phyloP scores from a whole-genome alignment of 2,113 vertebrate species.

The Scophthalmus maximus region DNA sequence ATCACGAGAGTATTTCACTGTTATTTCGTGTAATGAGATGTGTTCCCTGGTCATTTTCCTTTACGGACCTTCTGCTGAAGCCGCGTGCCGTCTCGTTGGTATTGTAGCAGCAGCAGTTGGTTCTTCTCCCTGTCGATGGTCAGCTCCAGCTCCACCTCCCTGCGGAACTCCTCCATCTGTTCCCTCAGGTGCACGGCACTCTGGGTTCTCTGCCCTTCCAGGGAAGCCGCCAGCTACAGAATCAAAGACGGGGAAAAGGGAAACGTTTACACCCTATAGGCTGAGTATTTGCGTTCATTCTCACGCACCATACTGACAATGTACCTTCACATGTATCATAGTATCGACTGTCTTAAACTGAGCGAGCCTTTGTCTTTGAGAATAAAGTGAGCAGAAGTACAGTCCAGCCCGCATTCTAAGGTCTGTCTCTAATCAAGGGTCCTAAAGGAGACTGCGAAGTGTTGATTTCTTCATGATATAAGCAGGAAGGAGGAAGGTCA shows the following conservation, averaged over 20 bases:
- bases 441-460: slow-evolving; percentile 19
- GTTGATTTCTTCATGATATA: slow-evolving; percentile 42
- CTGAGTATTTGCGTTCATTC: slow-evolving; percentile 1
- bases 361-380: not conserved
- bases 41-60: too few species aligned
- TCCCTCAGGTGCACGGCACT: slow-evolving; percentile 77
- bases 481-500: slow-evolving; percentile 59
- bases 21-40: not conserved
- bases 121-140: slow-evolving; percentile 86
- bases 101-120: slow-evolving; percentile 82
- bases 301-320: not conserved
- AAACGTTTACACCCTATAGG: too few species aligned
- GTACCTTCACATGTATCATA: not conserved
- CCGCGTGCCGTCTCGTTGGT: slow-evolving; percentile 79
- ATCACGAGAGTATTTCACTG: not conserved
- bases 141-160: slow-evolving; percentile 83
- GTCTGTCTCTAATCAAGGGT: slow-evolving; percentile 33
- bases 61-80: slow-evolving; percentile 84
- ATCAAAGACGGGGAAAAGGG: slow-evolving; percentile 29
- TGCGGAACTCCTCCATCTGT: slow-evolving; percentile 77
- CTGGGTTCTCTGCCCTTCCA: slow-evolving; percentile 78
- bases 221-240: slow-evolving; percentile 80
- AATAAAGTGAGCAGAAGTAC: not conserved
- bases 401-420: slow-evolving; percentile 34
- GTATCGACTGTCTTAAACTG: not conserved